Base-by-base conservation (phyloP, 1,140 invertebrate species). In the Trachymyrmex cornetzi region DNA sequence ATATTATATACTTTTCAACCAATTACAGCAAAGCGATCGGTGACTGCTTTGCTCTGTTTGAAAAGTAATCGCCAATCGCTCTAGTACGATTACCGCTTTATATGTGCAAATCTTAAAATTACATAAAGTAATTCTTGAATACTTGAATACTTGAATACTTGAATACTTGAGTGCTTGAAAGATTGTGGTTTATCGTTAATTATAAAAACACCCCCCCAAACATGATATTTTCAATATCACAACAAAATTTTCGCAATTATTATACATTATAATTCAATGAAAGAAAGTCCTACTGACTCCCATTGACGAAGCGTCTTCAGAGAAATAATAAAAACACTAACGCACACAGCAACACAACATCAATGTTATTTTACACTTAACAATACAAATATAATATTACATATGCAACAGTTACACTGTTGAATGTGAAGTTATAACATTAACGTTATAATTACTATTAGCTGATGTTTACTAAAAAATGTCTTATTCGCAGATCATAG, bases 401-500 rank as follows among this genome's bases (percentile, higher is more conserved):
- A 44, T 11, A 38, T 7, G 9, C 9, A 44, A 44, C 9, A 44
- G 38, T 44, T 44, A 44, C 0, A 12, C 11, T 44, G 7, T 11
- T 44, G 38, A 38, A 34, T 34, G 5, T 34, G 3, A 44, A 44
- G 11, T 44, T 44, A 44, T 44, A 44, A 44, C 38, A 44, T 12
- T 44, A 2, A 44, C 7, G 34, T 9, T 38, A 38, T 9, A 38
- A 38, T 38, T 38, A 38, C 1, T 38, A 38, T 38, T 38, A 38
- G 34, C 0, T 9, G 7, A 38, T 12, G 38, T 44, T 11, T 44
- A 44, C 38, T 44, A 44, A 9, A 44, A 44, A 44, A 44, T n/a
- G 38, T 87, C 19, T 63, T 48, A 44, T 87, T 64, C 24, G 14
- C 86, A 96, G 96, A 96, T 64, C 93, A n/a, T 98, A 59, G 98